Conservation (phyloP, 92 coral and sea anemone genomes). For the Umimayanthus kanabou region DNA sequence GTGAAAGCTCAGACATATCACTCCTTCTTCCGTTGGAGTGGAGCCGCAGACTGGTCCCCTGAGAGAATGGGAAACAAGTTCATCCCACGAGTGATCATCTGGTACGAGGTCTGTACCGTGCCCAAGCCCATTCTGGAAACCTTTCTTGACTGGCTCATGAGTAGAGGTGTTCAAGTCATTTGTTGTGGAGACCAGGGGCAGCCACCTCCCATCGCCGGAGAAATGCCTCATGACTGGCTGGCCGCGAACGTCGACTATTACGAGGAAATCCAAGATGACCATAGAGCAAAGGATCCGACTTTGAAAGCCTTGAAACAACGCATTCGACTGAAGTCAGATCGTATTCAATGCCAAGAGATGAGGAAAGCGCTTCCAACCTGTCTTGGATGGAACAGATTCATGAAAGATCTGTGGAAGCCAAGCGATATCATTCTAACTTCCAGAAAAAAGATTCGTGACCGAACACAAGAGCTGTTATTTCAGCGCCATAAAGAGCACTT, state of each 20-base stretch:
- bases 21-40: no score
- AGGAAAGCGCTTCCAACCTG: slow-evolving; percentile 23
- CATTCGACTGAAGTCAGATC: neutral
- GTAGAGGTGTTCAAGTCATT: no score
- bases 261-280: slow-evolving; percentile 1
- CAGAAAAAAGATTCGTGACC: neutral
- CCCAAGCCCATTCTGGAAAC: no score
- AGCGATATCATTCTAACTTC: slow-evolving; percentile 21
- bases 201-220: no score
- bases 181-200: no score
- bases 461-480: slow-evolving; percentile 7
- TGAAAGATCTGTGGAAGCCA: slow-evolving; percentile 29
- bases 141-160: no score
- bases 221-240: slow-evolving; percentile 27
- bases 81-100: no score
- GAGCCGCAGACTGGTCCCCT: neutral
- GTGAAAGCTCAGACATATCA: no score
- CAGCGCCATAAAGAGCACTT: neutral
- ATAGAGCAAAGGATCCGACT: slow-evolving; percentile 9
- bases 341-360: slow-evolving; percentile 29
- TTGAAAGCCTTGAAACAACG: slow-evolving; percentile 7
- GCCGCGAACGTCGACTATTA: slow-evolving; percentile 1
- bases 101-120: no score
- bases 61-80: slow-evolving; percentile 36
- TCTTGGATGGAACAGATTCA: slow-evolving; percentile 9